A percentile compares a stretch with the other conserved stretches of the same genome.
phyloP scores from a whole-genome alignment of 2,888 invertebrate genomes.

The Sympetrum striolatum region DNA sequence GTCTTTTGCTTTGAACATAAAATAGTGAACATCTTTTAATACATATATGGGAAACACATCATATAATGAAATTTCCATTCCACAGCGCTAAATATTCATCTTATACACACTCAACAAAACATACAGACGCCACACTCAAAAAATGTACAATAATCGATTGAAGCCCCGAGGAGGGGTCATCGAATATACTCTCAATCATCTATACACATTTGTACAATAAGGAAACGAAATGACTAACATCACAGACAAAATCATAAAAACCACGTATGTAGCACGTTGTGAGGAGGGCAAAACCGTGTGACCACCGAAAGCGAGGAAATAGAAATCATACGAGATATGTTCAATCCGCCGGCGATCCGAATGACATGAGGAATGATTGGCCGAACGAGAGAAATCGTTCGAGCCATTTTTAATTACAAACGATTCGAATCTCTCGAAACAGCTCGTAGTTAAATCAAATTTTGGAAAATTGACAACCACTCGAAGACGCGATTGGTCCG shows the following conservation, averaged over 20 bases:
- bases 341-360: background rate
- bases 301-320: background rate
- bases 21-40: constrained; percentile 35
- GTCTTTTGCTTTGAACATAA: constrained; percentile 29
- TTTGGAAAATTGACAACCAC: too few relatives aligned
- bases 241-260: constrained; percentile 45
- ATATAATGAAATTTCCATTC: constrained; percentile 23
- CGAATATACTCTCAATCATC: background rate
- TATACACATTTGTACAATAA: constrained; percentile 29
- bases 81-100: background rate
- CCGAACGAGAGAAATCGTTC: too few relatives aligned
- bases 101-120: background rate
- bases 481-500: too few relatives aligned
- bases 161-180: background rate
- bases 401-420: too few relatives aligned
- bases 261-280: background rate
- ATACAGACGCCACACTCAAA: background rate
- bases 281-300: background rate
- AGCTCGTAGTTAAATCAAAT: too few relatives aligned
- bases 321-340: background rate
- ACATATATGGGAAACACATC: constrained; percentile 23
- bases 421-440: too few relatives aligned
- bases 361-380: background rate
- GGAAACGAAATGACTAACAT: constrained; percentile 37
- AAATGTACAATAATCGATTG: background rate